Evolutionary conservation across 2,888 invertebrate genomes (phyloP).

Genomic region (Plagodis pulveraria): DNA sequence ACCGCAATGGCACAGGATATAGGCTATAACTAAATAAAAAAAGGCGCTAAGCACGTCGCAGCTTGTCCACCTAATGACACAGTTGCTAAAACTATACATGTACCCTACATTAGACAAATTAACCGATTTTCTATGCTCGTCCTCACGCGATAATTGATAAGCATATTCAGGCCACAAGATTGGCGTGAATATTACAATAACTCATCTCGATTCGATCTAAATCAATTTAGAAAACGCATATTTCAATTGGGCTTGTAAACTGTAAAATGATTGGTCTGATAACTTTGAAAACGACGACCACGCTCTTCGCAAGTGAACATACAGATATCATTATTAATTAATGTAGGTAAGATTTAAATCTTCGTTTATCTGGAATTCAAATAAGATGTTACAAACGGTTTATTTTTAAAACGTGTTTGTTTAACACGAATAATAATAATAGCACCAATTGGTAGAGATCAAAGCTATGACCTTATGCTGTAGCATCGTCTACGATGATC

Average conservation of each 20-base stretch:
- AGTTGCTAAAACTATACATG: constrained; percentile 37
- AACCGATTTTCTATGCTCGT: constrained; percentile 10
- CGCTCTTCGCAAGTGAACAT: constrained; percentile 43
- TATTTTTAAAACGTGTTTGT: constrained; percentile 29
- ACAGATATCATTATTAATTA: constrained; percentile 45
- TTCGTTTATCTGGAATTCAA: constrained; percentile 21
- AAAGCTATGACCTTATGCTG: constrained; percentile 35
- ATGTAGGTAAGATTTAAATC: constrained; percentile 30
- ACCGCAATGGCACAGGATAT: constrained; percentile 63
- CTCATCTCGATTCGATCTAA: constrained; percentile 44
- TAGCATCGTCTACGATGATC: constrained; percentile 32
- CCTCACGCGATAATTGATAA: constrained; percentile 18
- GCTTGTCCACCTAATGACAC: constrained; percentile 66
- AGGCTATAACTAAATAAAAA: constrained; percentile 62
- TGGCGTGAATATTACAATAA: constrained; percentile 34
- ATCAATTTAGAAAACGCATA: constrained; percentile 50
- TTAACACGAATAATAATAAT: constrained; percentile 19
- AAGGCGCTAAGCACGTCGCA: constrained; percentile 55
- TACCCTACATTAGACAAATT: constrained; percentile 14
- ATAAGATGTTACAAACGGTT: constrained; percentile 27
- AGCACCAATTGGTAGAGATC: constrained; percentile 31
- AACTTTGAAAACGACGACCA: constrained; percentile 42
- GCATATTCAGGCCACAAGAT: constrained; percentile 31
- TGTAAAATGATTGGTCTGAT: constrained; percentile 48
- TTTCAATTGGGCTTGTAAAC: constrained; percentile 53